phyloP scores from a whole-genome alignment of 2,888 invertebrate genomes.

The Agrotis exclamationis region DNA sequence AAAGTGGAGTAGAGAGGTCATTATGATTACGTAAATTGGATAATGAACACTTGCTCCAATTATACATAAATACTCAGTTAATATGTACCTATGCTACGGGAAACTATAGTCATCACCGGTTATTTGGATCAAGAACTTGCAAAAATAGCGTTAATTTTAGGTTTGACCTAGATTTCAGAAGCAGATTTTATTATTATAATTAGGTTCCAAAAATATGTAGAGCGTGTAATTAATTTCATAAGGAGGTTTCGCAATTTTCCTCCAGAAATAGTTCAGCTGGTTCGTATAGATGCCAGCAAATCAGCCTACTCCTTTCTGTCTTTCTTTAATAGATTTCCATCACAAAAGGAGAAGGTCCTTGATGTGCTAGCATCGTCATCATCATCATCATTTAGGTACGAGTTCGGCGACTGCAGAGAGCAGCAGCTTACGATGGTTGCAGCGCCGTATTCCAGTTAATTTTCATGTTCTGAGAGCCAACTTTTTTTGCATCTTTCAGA shows the following conservation, averaged over 20 bases:
- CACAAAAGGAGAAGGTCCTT: too few species aligned
- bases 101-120: constrained; percentile 33
- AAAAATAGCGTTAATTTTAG: constrained; percentile 24
- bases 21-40: constrained; percentile 63
- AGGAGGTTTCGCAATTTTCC: constrained; percentile 29
- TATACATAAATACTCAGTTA: constrained; percentile 22
- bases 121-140: constrained; percentile 24
- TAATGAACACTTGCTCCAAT: constrained; percentile 61
- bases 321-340: too few species aligned
- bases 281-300: too few species aligned
- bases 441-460: too few species aligned
- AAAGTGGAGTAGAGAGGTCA: constrained; percentile 54
- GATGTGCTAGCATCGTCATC: too few species aligned
- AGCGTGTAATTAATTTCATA: constrained; percentile 27
- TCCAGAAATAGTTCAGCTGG: not conserved
- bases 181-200: constrained; percentile 27
- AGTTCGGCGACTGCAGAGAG: too few species aligned
- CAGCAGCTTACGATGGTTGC: too few species aligned
- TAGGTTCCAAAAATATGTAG: constrained; percentile 10
- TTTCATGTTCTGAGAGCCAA: too few species aligned
- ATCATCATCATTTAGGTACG: too few species aligned
- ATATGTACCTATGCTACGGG: constrained; percentile 21
- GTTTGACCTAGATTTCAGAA: constrained; percentile 39
- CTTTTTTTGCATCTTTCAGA: too few species aligned
- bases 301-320: too few species aligned